Conservation (phyloP, 1,140 invertebrate species). For the Liolophura sinensis region DNA sequence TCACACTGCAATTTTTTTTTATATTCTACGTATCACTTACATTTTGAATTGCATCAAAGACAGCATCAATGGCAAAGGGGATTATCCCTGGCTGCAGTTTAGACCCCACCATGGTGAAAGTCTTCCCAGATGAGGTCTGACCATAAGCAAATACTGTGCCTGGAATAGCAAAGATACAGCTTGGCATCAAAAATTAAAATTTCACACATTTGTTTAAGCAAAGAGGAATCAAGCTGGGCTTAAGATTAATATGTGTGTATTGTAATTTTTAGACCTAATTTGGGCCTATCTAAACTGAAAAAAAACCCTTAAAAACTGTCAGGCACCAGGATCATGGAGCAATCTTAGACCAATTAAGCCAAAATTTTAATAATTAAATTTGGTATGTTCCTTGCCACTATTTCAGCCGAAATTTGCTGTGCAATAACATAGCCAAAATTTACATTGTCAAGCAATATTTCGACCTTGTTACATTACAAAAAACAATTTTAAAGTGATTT, state of each 20-base stretch:
- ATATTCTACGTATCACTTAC: constrained; percentile 23
- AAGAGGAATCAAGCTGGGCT: neutral
- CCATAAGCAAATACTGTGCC: constrained; percentile 99
- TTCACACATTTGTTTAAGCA: neutral
- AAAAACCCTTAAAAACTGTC: no score
- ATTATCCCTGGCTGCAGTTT: constrained; percentile 93
- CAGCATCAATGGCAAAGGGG: constrained; percentile 96
- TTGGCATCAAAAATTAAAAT: neutral
- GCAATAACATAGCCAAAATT: no score
- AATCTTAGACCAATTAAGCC: no score
- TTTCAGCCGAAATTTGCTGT: no score
- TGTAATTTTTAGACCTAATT: neutral
- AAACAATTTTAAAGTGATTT: no score
- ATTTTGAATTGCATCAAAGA: constrained; percentile 96
- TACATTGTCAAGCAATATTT: no score
- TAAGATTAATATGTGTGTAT: neutral
- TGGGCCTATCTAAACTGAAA: neutral
- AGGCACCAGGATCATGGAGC: no score
- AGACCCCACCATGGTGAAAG: constrained; percentile 98
- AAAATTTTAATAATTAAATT: no score
- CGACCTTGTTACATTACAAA: no score
- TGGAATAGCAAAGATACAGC: constrained; percentile 14
- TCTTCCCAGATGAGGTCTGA: constrained; percentile 98
- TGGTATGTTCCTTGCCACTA: no score
- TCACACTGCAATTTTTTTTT: no score